Percentiles rank a stretch among this genome's conserved stretches.
Evolutionary conservation across 2,888 invertebrate species (phyloP).

Genomic region (Creontiades dilutus): DNA sequence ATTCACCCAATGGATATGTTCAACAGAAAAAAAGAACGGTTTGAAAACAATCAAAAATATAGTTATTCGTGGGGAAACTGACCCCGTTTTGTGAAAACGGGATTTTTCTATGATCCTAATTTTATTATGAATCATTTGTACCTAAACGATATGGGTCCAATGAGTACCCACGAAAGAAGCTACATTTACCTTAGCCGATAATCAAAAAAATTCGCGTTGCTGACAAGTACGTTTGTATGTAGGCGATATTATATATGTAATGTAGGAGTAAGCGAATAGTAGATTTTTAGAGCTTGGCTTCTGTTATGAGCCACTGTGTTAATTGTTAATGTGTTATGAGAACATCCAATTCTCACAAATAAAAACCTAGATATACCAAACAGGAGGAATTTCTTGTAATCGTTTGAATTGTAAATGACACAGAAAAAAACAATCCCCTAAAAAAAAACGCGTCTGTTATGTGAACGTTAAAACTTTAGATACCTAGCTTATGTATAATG

Average conservation of each 20-base stretch:
- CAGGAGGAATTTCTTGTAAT: conserved; percentile 17
- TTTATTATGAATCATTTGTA: neutral
- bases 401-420: conserved; percentile 38
- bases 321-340: conserved; percentile 52
- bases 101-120: neutral
- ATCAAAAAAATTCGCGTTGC: conserved; percentile 40
- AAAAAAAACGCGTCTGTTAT: conserved; percentile 16
- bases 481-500: conserved; percentile 67
- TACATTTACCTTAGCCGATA: conserved; percentile 5
- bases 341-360: conserved; percentile 26
- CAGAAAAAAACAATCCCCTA: conserved; percentile 39
- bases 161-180: conserved; percentile 15
- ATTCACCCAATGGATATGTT: conserved; percentile 1
- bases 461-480: conserved; percentile 61
- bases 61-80: conserved; percentile 8
- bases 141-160: conserved; percentile 17
- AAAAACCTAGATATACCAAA: conserved; percentile 44
- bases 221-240: conserved; percentile 21
- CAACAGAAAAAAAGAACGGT: neutral
- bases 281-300: conserved; percentile 65
- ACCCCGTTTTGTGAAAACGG: conserved; percentile 1
- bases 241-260: neutral
- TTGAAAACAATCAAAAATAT: conserved; percentile 19
- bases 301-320: conserved; percentile 57
- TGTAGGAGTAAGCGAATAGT: conserved; percentile 49